Conservation (phyloP, 2,888 invertebrate genomes). For the Argyra leucocephala region DNA sequence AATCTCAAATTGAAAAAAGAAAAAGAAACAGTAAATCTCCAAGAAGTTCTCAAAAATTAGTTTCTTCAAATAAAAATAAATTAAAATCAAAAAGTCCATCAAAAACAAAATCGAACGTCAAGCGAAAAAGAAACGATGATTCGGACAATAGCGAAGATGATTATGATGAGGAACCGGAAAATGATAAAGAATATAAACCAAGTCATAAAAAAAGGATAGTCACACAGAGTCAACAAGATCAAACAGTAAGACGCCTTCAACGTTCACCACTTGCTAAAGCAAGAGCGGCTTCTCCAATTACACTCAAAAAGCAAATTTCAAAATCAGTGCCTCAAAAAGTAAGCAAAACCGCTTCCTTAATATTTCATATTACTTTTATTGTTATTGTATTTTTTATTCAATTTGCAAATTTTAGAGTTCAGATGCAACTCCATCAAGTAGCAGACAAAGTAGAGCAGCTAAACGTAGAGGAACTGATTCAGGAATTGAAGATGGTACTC, state of each 20-base stretch:
- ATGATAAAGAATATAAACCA: conserved; percentile 30
- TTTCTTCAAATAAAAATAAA: conserved; percentile 15
- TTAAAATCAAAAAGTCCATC: conserved; percentile 22
- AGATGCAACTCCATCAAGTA: conserved; percentile 18
- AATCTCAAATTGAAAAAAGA: conserved; percentile 62
- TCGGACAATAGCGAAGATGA: conserved; percentile 17
- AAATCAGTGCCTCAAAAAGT: conserved; percentile 33
- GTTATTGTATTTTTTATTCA: not conserved
- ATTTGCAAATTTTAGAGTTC: conserved; percentile 18
- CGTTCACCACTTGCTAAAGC: conserved; percentile 33
- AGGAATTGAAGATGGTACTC: conserved; percentile 21
- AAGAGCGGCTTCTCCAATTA: conserved; percentile 33
- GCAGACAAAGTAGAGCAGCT: conserved; percentile 31
- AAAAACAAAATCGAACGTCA: not conserved
- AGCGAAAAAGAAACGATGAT: conserved; percentile 24
- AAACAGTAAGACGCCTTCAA: conserved; percentile 26
- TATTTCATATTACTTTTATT: too few relatives aligned
- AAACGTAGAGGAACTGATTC: conserved; percentile 29
- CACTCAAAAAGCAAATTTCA: conserved; percentile 24
- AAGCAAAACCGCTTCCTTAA: too few relatives aligned
- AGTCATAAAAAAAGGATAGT: conserved; percentile 28
- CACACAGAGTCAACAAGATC: conserved; percentile 16
- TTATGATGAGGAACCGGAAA: conserved; percentile 14
- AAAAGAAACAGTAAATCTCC: conserved; percentile 18
- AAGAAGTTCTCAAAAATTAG: conserved; percentile 10